phyloP scores from a whole-genome alignment of 2,888 invertebrate genomes.

The Gryllus longicercus region DNA sequence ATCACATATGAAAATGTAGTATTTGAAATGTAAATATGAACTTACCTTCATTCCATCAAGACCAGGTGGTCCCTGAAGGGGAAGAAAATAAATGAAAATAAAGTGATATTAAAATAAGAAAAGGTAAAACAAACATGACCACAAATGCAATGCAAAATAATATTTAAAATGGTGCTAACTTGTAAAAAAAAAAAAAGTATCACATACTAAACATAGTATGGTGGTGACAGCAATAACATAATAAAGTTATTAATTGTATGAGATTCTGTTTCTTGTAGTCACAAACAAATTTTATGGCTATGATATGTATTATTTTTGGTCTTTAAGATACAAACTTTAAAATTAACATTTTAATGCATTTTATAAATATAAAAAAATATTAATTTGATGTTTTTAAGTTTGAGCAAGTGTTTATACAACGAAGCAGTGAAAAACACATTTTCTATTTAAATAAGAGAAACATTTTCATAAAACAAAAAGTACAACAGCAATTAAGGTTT shows the following conservation, averaged over 20 bases:
- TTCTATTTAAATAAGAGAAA: too few relatives aligned
- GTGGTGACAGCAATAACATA: neutral
- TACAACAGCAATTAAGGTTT: too few relatives aligned
- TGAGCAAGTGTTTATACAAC: neutral
- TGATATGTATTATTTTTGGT: too few relatives aligned
- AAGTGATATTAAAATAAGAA: neutral
- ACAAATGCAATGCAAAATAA: too few relatives aligned
- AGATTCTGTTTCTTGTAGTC: neutral
- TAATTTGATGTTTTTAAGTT: neutral
- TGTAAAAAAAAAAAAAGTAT: constrained; percentile 25
- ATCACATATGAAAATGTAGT: neutral
- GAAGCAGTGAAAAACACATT: too few relatives aligned
- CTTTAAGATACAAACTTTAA: neutral
- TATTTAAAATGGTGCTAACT: too few relatives aligned
- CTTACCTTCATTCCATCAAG: constrained; percentile 95
- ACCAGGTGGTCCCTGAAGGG: constrained; percentile 84
- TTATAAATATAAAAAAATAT: neutral
- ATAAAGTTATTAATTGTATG: neutral
- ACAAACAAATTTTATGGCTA: neutral
- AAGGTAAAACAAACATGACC: constrained; percentile 35
- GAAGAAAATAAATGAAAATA: constrained; percentile 52
- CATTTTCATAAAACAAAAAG: too few relatives aligned
- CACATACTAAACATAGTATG: neutral
- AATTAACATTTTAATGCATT: neutral
- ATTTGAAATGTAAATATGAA: neutral